Conservation (phyloP, 1,140 invertebrate genomes). For the Oryzaephilus surinamensis region DNA sequence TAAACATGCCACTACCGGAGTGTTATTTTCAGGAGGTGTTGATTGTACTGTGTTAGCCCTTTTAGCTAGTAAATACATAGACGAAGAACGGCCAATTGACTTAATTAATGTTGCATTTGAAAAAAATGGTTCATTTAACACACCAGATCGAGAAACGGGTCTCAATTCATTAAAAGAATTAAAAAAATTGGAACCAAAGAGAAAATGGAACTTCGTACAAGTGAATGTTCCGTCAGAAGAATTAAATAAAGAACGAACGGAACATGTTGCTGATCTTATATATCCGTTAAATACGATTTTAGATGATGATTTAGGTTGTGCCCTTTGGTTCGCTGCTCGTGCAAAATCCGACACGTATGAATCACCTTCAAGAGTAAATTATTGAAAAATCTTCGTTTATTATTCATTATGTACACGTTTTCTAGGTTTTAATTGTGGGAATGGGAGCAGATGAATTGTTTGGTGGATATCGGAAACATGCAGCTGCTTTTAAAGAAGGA, state of each 20-base stretch:
- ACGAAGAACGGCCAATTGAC: constrained; percentile 66
- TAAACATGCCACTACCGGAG: constrained; percentile 64
- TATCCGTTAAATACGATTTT: constrained; percentile 76
- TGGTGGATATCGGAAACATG: constrained; percentile 85
- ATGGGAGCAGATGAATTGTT: constrained; percentile 96
- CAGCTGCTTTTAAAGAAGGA: constrained; percentile 55
- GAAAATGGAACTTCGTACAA: constrained; percentile 48
- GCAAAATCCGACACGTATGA: constrained; percentile 45
- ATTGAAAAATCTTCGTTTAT: background rate
- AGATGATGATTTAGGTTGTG: constrained; percentile 92
- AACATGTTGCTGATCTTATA: constrained; percentile 62
- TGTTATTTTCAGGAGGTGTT: constrained; percentile 92
- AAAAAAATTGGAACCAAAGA: constrained; percentile 51
- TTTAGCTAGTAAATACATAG: constrained; percentile 63
- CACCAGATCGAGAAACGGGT: constrained; percentile 76
- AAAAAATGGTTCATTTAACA: constrained; percentile 43
- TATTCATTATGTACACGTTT: background rate
- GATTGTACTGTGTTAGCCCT: constrained; percentile 85
- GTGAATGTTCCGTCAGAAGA: constrained; percentile 66
- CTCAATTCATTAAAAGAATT: constrained; percentile 63
- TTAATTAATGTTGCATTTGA: constrained; percentile 96
- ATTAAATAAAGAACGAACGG: constrained; percentile 45
- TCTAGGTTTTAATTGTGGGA: constrained; percentile 73
- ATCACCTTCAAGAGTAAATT: constrained; percentile 55
- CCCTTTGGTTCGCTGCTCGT: constrained; percentile 89